A percentile compares a stretch with the other conserved stretches of the same genome.
Conservation (phyloP, 2,797 vertebrate species). For the Pyrocephalus nanus region DNA sequence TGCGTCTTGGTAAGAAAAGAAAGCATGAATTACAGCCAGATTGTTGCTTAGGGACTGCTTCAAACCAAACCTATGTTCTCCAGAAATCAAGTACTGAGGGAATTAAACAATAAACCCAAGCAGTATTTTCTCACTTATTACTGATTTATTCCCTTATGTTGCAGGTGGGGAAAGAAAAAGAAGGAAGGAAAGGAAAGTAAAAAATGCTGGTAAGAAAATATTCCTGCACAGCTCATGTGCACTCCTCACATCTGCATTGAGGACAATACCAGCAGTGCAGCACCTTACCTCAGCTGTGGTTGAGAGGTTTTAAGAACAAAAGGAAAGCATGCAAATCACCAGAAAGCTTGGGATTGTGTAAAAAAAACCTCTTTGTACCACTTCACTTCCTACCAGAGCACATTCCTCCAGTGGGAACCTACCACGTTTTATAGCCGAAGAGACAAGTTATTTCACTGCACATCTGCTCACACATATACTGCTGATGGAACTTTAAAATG, state of each 20-base stretch:
- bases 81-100: conserved; percentile 36
- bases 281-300: background rate
- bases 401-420: background rate
- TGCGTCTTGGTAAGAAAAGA: background rate
- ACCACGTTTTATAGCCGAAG: background rate
- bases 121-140: conserved; percentile 46
- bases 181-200: background rate
- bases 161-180: background rate
- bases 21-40: conserved; percentile 19
- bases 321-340: background rate
- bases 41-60: conserved; percentile 32
- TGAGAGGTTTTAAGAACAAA: background rate
- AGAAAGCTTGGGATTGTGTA: background rate
- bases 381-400: background rate
- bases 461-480: background rate
- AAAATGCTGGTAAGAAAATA: background rate
- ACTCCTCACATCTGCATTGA: background rate
- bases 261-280: background rate
- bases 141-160: background rate
- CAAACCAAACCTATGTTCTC: conserved; percentile 46
- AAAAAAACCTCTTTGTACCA: background rate
- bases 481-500: background rate
- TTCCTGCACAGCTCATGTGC: background rate
- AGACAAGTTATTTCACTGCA: background rate
- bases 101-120: conserved; percentile 54